Percentiles rank a stretch among this genome's conserved stretches.
Evolutionary conservation across 1,140 invertebrate genomes (phyloP).

Genomic region (Diachasmimorpha longicaudata): DNA sequence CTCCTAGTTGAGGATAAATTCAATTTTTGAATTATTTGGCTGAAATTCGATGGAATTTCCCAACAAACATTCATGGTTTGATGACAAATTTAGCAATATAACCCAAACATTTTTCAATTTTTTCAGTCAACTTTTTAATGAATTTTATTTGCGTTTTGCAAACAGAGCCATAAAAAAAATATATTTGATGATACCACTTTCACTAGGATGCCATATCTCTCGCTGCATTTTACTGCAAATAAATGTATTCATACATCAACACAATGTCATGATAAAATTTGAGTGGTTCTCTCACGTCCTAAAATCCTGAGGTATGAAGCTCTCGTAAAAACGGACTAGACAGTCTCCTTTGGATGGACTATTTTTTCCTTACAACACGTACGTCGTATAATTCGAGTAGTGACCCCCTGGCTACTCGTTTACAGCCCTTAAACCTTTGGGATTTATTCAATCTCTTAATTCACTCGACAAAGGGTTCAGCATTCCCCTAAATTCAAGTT

Average conservation of each 20-base stretch:
- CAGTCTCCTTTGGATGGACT: background rate
- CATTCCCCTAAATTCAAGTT: background rate
- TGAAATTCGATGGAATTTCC: background rate
- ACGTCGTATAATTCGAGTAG: background rate
- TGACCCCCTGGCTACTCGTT: background rate
- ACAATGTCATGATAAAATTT: slow-evolving; percentile 62
- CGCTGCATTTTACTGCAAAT: slow-evolving; percentile 20
- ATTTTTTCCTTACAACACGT: background rate
- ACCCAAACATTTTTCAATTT: background rate
- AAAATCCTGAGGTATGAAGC: background rate
- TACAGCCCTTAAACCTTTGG: background rate
- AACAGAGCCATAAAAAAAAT: slow-evolving; percentile 37
- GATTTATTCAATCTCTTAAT: slow-evolving; percentile 5
- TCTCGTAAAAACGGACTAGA: slow-evolving; percentile 19
- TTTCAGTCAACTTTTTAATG: too few relatives aligned
- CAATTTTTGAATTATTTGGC: background rate
- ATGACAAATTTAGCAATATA: background rate
- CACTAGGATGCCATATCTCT: slow-evolving; percentile 39
- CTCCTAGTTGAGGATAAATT: background rate
- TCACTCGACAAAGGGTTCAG: background rate
- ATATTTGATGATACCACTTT: slow-evolving; percentile 42
- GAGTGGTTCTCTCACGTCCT: slow-evolving; percentile 35
- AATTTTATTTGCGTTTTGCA: background rate
- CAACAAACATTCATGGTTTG: too few relatives aligned
- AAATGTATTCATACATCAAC: slow-evolving; percentile 43